Evolutionary conservation across 2,113 vertebrate species (phyloP).

Genomic region (Scomber colias): DNA sequence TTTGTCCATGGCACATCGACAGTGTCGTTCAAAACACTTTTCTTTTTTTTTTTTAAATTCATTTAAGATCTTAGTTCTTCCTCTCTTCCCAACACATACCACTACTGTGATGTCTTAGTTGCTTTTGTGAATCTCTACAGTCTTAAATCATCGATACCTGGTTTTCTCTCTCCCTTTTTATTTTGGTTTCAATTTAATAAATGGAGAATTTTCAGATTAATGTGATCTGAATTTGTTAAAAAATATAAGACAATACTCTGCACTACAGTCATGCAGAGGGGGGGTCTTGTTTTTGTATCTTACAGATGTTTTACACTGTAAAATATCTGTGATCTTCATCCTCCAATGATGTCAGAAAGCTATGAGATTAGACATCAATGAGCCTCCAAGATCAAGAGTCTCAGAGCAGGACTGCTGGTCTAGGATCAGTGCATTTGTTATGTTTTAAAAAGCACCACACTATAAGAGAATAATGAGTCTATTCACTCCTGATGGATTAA

Average conservation of each 20-base stretch:
- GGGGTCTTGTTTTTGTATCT: constrained; percentile 20
- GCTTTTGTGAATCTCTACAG: background rate
- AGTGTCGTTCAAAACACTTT: constrained; percentile 32
- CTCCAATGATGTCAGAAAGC: constrained; percentile 22
- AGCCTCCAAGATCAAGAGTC: constrained; percentile 27
- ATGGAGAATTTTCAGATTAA: constrained; percentile 54
- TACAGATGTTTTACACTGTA: constrained; percentile 53
- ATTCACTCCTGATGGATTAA: background rate
- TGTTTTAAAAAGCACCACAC: constrained; percentile 7
- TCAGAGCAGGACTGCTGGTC: constrained; percentile 53
- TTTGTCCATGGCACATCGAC: background rate
- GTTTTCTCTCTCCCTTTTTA: constrained; percentile 29
- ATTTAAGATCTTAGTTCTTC: background rate
- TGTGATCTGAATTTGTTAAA: constrained; percentile 37
- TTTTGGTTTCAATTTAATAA: constrained; percentile 60
- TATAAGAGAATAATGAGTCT: background rate
- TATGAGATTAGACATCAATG: constrained; percentile 1
- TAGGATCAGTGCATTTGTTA: background rate
- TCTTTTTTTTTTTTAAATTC: background rate
- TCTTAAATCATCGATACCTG: constrained; percentile 7
- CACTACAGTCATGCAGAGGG: constrained; percentile 7
- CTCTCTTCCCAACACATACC: background rate
- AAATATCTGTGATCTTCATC: background rate
- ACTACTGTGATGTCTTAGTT: background rate
- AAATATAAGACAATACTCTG: constrained; percentile 38